Conservation (phyloP, 2,797 vertebrate species). For the Glyptemys insculpta region DNA sequence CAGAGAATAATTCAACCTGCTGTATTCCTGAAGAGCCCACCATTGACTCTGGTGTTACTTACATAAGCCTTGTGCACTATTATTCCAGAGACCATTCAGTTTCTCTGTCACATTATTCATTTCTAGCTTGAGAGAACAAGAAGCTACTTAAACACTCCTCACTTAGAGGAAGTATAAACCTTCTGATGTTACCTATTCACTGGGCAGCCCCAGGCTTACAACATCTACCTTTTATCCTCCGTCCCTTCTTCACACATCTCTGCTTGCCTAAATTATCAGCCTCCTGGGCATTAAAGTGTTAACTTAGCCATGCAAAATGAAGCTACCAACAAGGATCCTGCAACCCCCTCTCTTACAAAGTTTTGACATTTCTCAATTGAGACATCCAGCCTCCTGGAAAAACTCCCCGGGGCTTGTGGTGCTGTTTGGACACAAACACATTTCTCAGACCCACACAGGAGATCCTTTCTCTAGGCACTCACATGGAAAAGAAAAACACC, state of each 20-base stretch:
- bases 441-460: conserved; percentile 6
- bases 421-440: neutral
- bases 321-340: neutral
- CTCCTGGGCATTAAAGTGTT: neutral
- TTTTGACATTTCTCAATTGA: neutral
- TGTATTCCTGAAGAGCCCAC: conserved; percentile 50
- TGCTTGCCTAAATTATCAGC: neutral
- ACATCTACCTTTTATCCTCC: neutral
- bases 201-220: neutral
- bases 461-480: neutral
- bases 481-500: neutral
- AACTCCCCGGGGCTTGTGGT: neutral
- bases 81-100: conserved; percentile 46
- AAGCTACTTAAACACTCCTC: neutral
- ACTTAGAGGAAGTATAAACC: neutral
- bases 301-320: fast-evolving
- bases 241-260: neutral
- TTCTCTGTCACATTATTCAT: neutral
- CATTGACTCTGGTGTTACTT: neutral
- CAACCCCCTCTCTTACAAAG: neutral
- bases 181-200: neutral
- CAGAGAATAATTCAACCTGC: conserved; percentile 45
- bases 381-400: neutral
- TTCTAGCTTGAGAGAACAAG: neutral
- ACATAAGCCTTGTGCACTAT: neutral